Evolutionary conservation across 2,113 vertebrate species (phyloP), one percentile per base, ranked within the genome.

Genomic region (Indicator maculatus): DNA sequence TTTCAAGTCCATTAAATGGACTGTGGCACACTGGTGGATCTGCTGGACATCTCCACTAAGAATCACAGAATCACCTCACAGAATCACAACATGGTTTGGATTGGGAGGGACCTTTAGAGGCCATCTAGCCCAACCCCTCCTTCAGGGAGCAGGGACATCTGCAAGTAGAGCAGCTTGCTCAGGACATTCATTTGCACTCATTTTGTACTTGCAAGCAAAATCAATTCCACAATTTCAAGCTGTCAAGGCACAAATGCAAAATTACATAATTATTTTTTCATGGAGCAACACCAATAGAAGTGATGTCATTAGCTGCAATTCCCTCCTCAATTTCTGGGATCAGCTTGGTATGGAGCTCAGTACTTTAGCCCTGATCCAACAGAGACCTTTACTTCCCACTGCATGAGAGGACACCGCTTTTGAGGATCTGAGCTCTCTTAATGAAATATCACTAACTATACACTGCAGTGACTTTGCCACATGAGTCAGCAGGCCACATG

Each of bases 401-500:
- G 8, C 30, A 82, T 53, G 9, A 76, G 9, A 69, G 5, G 21
- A 8, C 27, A 55, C 24, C 5, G 9, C 38, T 60, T 71, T 9
- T 16, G 33, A 64, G 31, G 14, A 73, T 39, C 5, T 73, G 45
- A 33, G 59, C 3, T 55, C n/a, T 80, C 89, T 65, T 44, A 83
- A 70, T 23, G 6, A 89, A 84, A 84, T 67, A 24, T 38, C 82
- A 24, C 9, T 38, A 74, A 64, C 21, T 28, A 39, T 6, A 65
- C 28, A 41, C 38, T 75, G 38, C 33, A 65, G 44, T 45, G 56
- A 38, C 71, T 55, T 86, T 36, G 80, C 14, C 15, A 45, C 4
- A 28, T 0, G 0, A 69, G 38, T 56, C 6, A 75, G 61, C 6
- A 16, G 30, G 41, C 0, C 4, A n/a, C 11, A 15, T 50, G 59